A percentile compares a stretch with the other conserved stretches of the same genome.
phyloP scores from a whole-genome alignment of 2,113 vertebrate species.

The Psilopsiagon aurifrons region DNA sequence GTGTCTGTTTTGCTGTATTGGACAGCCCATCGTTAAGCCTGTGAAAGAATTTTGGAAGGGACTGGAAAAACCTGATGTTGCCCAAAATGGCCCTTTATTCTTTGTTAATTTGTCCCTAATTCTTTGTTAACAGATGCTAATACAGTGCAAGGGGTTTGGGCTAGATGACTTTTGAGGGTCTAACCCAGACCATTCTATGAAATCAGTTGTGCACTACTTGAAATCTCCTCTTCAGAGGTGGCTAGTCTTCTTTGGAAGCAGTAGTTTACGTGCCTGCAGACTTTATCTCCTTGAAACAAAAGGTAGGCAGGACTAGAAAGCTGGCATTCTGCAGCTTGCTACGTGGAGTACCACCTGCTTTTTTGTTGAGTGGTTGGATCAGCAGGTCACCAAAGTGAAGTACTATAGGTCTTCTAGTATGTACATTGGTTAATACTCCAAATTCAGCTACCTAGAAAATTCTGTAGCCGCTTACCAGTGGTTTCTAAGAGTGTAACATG shows the following conservation, averaged over 20 bases:
- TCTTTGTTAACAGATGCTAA: neutral
- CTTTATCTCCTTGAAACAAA: neutral
- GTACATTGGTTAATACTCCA: neutral
- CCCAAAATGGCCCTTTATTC: neutral
- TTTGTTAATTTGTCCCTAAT: too few relatives aligned
- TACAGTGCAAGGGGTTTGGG: neutral
- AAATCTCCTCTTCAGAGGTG: neutral
- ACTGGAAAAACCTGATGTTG: neutral
- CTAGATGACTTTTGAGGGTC: neutral
- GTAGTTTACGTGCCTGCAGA: neutral
- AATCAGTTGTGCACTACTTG: neutral
- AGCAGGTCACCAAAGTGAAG: neutral
- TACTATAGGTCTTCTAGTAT: neutral
- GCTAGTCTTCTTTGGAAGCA: neutral
- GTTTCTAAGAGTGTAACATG: neutral
- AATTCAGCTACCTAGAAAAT: neutral
- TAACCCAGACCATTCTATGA: neutral
- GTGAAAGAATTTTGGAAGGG: neutral
- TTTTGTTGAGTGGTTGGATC: neutral
- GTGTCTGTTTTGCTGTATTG: neutral
- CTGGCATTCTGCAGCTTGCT: neutral
- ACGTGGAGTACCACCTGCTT: neutral
- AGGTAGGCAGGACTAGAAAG: neutral
- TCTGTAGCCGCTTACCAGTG: neutral
- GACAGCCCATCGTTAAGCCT: neutral